Evolutionary conservation across 2,888 invertebrate species (phyloP).

Genomic region (Encarsia formosa): DNA sequence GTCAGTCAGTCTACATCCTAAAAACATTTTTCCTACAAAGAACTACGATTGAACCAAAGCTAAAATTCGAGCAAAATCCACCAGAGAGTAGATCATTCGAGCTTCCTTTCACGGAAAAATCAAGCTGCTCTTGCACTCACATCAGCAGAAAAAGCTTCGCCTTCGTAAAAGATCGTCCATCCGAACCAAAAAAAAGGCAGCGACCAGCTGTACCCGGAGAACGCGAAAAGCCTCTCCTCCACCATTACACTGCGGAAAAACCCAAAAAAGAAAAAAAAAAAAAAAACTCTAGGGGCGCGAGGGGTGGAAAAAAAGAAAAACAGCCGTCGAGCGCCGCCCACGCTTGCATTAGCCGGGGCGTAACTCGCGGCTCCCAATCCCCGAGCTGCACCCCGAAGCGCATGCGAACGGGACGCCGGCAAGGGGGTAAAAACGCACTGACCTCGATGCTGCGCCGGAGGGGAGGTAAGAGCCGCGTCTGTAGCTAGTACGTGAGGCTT

Average conservation of each 20-base stretch:
- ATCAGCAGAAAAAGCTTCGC: no score
- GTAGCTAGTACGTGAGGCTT: no score
- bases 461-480: neutral
- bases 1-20: no score
- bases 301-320: neutral
- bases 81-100: conserved; percentile 10
- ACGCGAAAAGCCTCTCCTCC: neutral
- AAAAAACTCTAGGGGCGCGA: neutral
- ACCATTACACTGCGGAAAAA: neutral
- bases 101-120: conserved; percentile 11
- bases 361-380: conserved; percentile 18
- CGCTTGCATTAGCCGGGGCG: conserved; percentile 13
- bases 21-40: no score
- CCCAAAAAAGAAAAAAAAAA: neutral
- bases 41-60: no score
- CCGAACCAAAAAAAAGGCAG: conserved; percentile 2
- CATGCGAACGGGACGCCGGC: conserved; percentile 1
- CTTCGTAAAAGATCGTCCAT: no score
- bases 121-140: no score
- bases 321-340: conserved; percentile 17
- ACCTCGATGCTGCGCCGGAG: conserved; percentile 20
- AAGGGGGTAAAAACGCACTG: conserved; percentile 28
- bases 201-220: neutral
- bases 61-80: no score
- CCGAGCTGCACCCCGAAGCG: conserved; percentile 17